Evolutionary conservation across 1,140 invertebrate species (phyloP), one percentile per base, ranked within the genome.

Genomic region (Brachionus koreanus): DNA sequence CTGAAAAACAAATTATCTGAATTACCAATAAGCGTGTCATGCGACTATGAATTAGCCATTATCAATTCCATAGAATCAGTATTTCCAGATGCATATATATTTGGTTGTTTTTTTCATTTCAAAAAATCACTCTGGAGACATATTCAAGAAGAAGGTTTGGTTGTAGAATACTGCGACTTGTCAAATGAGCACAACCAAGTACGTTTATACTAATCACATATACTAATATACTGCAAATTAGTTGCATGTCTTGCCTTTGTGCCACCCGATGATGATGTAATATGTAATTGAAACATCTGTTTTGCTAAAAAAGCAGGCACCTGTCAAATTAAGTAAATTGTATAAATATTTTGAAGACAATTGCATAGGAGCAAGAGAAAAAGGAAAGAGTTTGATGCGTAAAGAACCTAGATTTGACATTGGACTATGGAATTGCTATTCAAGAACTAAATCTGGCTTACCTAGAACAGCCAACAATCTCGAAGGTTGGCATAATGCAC

Each of bases 51-150:
- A 72, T 1, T 72, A 7, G 67, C 67, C 0, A 16, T 42, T 35
- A 72, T 72, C 16, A 72, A 72, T 72, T 43, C 72, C 3, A 49
- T 33, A 23, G 35, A 25, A 25, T 2, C 3, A 2, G 39, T 43
- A 25, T 42, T 10, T 75, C 72, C 72, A 4, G 39, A 75, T 75
- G 5, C 37, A 23, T 3, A 49, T 9, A 33, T 75, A 43, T 33
- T 43, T 43, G 72, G 74, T 16, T 76, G 74, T 29, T 76, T 52
- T 76, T 52, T 52, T 57, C 46, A 76, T 76, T 76, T 52, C 16
- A 76, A 76, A 76, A 29, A 52, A 49, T 33, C 42, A 33, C 16
- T 76, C 6, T 76, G 46, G 74, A 49, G 25, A 57, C 49, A 52
- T 13, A 37, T 76, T 3, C 74, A 76, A 76, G 2, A 7, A 33